Conservation (phyloP, 2,888 invertebrate genomes). For the Syrista parreyssii region DNA sequence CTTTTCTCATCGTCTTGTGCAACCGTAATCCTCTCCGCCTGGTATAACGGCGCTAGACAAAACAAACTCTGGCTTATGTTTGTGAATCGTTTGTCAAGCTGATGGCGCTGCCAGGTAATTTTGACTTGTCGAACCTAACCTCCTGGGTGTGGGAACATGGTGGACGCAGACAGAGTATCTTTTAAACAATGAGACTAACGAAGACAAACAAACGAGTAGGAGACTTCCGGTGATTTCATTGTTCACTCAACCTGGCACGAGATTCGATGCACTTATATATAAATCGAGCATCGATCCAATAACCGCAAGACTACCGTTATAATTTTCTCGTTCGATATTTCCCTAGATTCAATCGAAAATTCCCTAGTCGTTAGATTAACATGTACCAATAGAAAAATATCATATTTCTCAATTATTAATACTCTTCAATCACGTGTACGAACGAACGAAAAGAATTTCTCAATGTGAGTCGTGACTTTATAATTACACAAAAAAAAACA, state of each 20-base stretch:
- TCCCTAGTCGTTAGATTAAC: too few species aligned
- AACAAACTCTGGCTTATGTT: conserved; percentile 2
- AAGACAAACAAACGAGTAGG: not conserved
- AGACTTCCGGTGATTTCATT: not conserved
- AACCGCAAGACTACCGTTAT: not conserved
- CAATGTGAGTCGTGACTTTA: not conserved
- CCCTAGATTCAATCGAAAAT: too few species aligned
- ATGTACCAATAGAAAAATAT: too few species aligned
- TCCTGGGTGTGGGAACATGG: not conserved
- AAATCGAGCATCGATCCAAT: too few species aligned
- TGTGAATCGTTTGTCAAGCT: not conserved
- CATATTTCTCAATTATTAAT: not conserved
- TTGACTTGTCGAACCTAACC: not conserved
- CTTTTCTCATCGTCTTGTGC: not conserved
- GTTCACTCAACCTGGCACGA: not conserved
- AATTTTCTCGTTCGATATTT: not conserved
- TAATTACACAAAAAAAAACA: not conserved
- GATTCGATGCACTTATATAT: not conserved
- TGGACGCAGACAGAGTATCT: not conserved
- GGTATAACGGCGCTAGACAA: not conserved
- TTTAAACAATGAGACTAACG: not conserved
- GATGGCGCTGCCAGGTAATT: not conserved
- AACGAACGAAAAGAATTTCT: not conserved
- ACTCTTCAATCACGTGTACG: not conserved
- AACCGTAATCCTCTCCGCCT: not conserved